Evolutionary conservation across 2,113 vertebrate species (phyloP), one percentile per base, ranked within the genome.

Genomic region (Gymnorhina tibicen): DNA sequence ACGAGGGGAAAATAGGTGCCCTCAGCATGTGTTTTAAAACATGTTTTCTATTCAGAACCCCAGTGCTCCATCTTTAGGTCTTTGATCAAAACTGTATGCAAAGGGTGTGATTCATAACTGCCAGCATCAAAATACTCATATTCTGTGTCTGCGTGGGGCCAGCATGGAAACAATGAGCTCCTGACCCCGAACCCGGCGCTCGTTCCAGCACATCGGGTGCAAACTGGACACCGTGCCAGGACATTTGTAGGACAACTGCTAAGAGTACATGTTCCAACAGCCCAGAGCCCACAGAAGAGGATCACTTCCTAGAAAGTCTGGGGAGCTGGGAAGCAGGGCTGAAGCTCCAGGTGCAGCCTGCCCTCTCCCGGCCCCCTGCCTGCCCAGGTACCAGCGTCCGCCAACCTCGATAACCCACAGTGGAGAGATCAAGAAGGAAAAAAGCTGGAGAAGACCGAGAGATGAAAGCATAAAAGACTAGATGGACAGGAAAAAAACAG

Each of bases 11-110:
- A 92, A 82, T 0, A 68, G 44, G 52, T 37, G 72, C 20, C 15
- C 23, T 72, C 58, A 14, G 84, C 28, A 26, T 7, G 16, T 17
- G 17, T 52, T 75, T 75, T 74, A 87, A 85, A 86, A 53, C 23
- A 17, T 1, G 4, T 19, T 86, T 95, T 84, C 80, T 47, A 41
- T 88, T 86, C 5, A 11, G 91, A 96, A 89, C 50, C 64, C 76
- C 68, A 91, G 68, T 67, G 85, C 94, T 95, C 90, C 94, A 95
- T 95, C 90, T 95, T 95, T 93, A 95, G 85, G 83, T 89, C 90
- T 95, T 47, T 37, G 66, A 91, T 75, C 47, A 78, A 92, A 93
- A 85, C 73, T 63, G 62, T 87, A 67, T 17, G 73, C 76, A 81
- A 44, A 67, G 94, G 72, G 59, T 46, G 0, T 41, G 68, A 95